Percentiles rank a stretch among this genome's conserved stretches.
Evolutionary conservation across 2,113 vertebrate genomes (phyloP).

Genomic region (Polypterus senegalus): DNA sequence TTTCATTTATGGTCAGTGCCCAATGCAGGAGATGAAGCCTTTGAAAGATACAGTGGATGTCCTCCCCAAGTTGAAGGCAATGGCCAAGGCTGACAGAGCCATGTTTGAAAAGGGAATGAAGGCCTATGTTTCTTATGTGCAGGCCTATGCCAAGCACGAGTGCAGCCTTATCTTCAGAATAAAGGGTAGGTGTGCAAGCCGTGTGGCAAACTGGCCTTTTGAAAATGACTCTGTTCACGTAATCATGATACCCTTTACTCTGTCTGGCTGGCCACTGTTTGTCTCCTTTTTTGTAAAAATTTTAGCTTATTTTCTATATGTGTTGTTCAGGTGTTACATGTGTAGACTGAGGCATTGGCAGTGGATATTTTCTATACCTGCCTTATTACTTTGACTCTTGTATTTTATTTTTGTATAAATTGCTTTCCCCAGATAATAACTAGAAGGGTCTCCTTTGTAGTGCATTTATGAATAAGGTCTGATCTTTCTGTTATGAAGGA

Average conservation of each 20-base stretch:
- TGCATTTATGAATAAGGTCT: not conserved
- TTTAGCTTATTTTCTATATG: not conserved
- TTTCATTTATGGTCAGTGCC: conserved; percentile 53
- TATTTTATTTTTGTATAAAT: not conserved
- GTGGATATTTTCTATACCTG: not conserved
- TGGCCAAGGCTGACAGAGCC: conserved; percentile 71
- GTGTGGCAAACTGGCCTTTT: not conserved
- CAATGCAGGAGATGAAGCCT: conserved; percentile 61
- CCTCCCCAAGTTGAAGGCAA: conserved; percentile 66
- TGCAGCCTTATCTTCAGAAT: conserved; percentile 86
- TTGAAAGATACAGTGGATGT: conserved; percentile 53
- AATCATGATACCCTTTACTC: no score
- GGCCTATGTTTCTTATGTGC: conserved; percentile 78
- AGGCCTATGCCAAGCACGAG: conserved; percentile 89
- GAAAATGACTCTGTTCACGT: not conserved
- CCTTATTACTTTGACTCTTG: not conserved
- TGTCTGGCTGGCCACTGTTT: no score
- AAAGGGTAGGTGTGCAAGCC: conserved; percentile 56
- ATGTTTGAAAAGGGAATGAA: conserved; percentile 80
- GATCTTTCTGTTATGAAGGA: not conserved
- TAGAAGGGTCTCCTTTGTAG: not conserved
- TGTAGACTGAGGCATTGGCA: no score
- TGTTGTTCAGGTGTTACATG: not conserved
- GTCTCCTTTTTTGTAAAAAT: no score
- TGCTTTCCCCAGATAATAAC: no score